Evolutionary conservation across 2,888 invertebrate species (phyloP), one percentile per base, ranked within the genome.

Genomic region (Didymodactylos carnosus): DNA sequence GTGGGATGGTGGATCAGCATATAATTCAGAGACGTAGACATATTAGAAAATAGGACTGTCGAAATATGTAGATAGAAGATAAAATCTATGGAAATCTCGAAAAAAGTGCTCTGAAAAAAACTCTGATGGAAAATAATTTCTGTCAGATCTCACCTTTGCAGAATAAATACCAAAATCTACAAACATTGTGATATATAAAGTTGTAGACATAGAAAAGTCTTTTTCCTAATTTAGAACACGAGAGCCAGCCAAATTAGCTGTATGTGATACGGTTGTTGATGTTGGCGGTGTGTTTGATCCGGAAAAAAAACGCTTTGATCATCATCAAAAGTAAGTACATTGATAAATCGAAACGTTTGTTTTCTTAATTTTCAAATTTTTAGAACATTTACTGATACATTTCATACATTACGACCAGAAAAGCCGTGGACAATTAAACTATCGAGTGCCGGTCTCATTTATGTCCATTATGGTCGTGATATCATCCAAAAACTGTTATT

Each of bases 381-480:
- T 77, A 84, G 84, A 72, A 80, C 79, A 39, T 86, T 85, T 78
- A 78, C 75, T 19, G 82, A 84, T 49, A 80, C 82, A 1, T 83
- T 85, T 83, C 78, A 79, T 73, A 79, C 79, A 16, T 73, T 83
- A n/a, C 75, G 78, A 3, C 78, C 80, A 4, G 77, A 77, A 6
- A 81, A 82, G 76, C 78, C 78, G 25, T 83, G 82, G 82, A 78
- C 76, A 70, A 87, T 85, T 76, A 92, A 91, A 82, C 86, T 98
- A 72, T 95, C 94, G 84, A 94, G 94, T 78, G 97, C 97, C 5
- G 98, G 97, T 0, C 85, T 98, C 29, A 84, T 98, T 19, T 98
- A 92, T 80, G 88, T 89, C 51, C 91, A 90, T 82, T 97, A 90
- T 82, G 98, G 97, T 0, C 87, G 89, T 79, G 86, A 88, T 77